phyloP scores from a whole-genome alignment of 1,140 invertebrate genomes.

The Heliothis virescens region DNA sequence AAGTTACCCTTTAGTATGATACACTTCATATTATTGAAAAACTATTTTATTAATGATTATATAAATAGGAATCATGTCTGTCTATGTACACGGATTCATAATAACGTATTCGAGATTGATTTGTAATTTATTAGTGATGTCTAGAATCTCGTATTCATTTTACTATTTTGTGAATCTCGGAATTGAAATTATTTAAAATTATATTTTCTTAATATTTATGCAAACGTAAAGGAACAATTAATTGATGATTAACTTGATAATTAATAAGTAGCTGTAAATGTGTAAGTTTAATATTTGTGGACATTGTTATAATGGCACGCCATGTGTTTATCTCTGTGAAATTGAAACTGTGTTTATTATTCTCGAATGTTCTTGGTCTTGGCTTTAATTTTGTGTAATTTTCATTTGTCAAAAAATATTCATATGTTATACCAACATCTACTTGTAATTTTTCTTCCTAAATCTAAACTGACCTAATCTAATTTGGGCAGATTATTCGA shows the following conservation, averaged over 20 bases:
- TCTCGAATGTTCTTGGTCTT: conserved; percentile 62
- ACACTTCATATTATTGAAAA: conserved; percentile 60
- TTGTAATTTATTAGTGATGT: conserved; percentile 17
- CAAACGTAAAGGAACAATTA: conserved; percentile 59
- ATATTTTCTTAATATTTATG: conserved; percentile 75
- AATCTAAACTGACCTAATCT: background rate
- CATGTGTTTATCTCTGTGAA: conserved; percentile 43
- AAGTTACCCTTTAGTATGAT: conserved; percentile 64
- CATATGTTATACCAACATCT: background rate
- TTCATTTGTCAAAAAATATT: background rate
- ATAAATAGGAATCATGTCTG: conserved; percentile 48
- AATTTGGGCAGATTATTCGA: background rate
- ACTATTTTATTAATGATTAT: conserved; percentile 70
- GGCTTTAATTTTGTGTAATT: conserved; percentile 67
- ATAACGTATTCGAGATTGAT: conserved; percentile 38
- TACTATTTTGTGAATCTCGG: conserved; percentile 59
- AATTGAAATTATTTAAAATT: conserved; percentile 71
- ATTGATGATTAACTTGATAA: conserved; percentile 55
- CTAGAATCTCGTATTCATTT: conserved; percentile 62
- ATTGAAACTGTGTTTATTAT: conserved; percentile 50
- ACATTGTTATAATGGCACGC: conserved; percentile 54
- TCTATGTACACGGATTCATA: conserved; percentile 21
- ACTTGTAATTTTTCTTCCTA: background rate
- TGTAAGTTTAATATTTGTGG: conserved; percentile 64
- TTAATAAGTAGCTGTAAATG: conserved; percentile 50